Evolutionary conservation across 2,113 vertebrate genomes (phyloP).

Genomic region (Colius striatus): DNA sequence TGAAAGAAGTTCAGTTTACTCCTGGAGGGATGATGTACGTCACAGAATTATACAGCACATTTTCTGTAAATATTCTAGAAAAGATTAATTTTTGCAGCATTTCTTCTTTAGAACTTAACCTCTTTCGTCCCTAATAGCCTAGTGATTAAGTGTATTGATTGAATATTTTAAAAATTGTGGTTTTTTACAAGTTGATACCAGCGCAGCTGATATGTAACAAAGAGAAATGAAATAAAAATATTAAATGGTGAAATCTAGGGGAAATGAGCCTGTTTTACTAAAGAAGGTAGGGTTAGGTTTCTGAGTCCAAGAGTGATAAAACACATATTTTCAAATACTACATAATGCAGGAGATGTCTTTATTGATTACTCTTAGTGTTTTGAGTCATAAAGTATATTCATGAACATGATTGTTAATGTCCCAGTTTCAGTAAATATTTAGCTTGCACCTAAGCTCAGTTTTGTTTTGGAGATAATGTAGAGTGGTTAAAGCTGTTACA

Average conservation of each 20-base stretch:
- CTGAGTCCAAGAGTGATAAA: neutral
- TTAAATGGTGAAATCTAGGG: neutral
- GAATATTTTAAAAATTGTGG: neutral
- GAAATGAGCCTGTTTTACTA: neutral
- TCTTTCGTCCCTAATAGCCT: neutral
- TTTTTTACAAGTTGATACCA: neutral
- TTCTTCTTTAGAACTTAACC: neutral
- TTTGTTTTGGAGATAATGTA: neutral
- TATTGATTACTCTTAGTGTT: neutral
- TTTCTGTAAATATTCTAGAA: neutral
- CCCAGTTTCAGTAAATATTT: neutral
- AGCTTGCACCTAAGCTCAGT: neutral
- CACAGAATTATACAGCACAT: neutral
- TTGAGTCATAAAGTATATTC: neutral
- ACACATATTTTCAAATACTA: neutral
- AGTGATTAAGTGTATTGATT: neutral
- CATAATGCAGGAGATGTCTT: neutral
- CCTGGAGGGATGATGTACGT: constrained; percentile 88
- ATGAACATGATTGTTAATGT: neutral
- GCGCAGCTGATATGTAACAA: neutral
- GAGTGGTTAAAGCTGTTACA: neutral
- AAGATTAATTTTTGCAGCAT: neutral
- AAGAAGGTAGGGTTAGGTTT: neutral
- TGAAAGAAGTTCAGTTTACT: constrained; percentile 84
- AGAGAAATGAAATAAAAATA: neutral